Evolutionary conservation across 2,797 vertebrate genomes (phyloP), one percentile per base, ranked within the genome.

Genomic region (Synaphobranchus kaupii): DNA sequence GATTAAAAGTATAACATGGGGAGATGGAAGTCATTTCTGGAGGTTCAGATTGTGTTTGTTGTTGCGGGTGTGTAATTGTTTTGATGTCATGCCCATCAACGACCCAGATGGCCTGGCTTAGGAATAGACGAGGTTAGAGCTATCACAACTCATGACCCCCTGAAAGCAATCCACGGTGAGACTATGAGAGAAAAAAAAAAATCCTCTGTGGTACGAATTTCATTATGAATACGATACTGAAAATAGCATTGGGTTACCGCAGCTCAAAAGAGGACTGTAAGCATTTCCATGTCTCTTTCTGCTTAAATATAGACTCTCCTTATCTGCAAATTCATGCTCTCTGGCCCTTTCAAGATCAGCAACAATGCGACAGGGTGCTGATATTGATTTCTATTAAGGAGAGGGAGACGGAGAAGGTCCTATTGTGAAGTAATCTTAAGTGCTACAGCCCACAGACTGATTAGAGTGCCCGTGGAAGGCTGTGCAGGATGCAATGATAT

Each of bases 301-400:
- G 91, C 90, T 92, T 92, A 93, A 94, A 92, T 90, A 88, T 90
- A 89, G 84, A 39, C 87, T 92, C 89, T 81, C 73, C 86, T 91
- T 90, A 89, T 92, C 88, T 95, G 89, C 90, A 90, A 93, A 96
- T 94, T 94, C 87, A 93, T 94, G 91, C 92, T 93, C 93, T 92
- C 80, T 91, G 93, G 85, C 89, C 90, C 93, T 95, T 93, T 92
- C 93, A 91, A 94, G 86, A 89, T 84, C 89, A 89, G 89, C 93
- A 92, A 92, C 89, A 90, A 90, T 88, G 93, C 91, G 93, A 88
- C 89, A 92, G 88, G 91, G 87, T 89, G 89, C 84, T n/a, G 90
- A 89, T 94, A 93, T 93, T 93, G 93, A 94, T 95, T 95, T 86
- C 88, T 90, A 39, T 95, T 94, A 93, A 90, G 92, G 84, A 86